Base-by-base conservation (phyloP, 2,797 vertebrate genomes). In the Echeneis naucrates region DNA sequence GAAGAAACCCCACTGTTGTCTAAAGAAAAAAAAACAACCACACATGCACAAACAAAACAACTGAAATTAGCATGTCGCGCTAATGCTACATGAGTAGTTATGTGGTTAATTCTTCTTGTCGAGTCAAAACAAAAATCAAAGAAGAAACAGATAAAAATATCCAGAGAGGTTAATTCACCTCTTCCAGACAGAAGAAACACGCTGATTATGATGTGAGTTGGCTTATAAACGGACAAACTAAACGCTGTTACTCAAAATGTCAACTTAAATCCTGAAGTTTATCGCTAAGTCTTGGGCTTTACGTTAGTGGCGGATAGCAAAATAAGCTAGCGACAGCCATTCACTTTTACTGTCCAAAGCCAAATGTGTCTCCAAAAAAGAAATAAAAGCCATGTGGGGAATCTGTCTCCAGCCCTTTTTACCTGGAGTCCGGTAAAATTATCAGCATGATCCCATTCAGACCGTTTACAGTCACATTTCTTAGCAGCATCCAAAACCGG, bases 401-500 rank as follows among this genome's bases (percentile, higher is more conserved):
- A 12, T 23, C 10, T 62, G 12, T 2, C 4, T 21, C 64, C 59
- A 23, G 11, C 4, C 54, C 51, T 8, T 35, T 12, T 23, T 30
- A 67, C 63, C 55, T 74, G 52, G 2, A 48, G 19, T 21, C 10
- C 17, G 8, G 14, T 53, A 16, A 58, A 52, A 21, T 3, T 10
- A 8, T 16, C 2, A n/a, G 47, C n/a, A 66, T 6, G 50, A 2
- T 24, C 8, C 3, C 44, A 7, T 5, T 13, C 4, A 24, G 1
- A 37, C 45, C 16, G 3, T 37, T 8, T 2, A 58, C 23, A 30
- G 10, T 13, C 38, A 10, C 13, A 51, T 17, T 14, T 6, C 19
- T 1, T 54, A 19, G 5, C 26, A 71, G 59, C 54, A 47, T 50
- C 64, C 66, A 73, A 59, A 63, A 59, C 9, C 7, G 26, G 2